A percentile compares a stretch with the other conserved stretches of the same genome.
phyloP scores from a whole-genome alignment of 2,113 vertebrate species.

The Rhinolophus ferrumequinum region DNA sequence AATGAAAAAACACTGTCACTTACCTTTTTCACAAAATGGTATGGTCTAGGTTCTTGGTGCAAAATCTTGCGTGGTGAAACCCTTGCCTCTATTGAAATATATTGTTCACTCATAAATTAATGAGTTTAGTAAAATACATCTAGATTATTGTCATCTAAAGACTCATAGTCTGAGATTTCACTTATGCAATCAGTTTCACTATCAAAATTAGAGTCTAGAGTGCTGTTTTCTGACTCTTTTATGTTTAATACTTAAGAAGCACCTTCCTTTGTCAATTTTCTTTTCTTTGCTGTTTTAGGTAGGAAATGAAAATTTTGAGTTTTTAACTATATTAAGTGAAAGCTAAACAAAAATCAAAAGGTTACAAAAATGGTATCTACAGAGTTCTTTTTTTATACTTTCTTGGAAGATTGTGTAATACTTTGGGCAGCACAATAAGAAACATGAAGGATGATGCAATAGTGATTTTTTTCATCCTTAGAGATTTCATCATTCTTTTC shows the following conservation, averaged over 20 bases:
- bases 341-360: not conserved
- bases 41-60: not conserved
- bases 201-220: not conserved
- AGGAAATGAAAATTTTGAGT: conserved; percentile 6
- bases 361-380: not conserved
- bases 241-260: not conserved
- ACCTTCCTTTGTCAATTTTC: not conserved
- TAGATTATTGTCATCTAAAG: not conserved
- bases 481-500: not conserved
- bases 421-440: not conserved
- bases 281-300: not conserved
- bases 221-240: not conserved
- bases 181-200: not conserved
- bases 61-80: not conserved
- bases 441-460: not conserved
- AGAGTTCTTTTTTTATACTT: not conserved
- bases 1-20: not conserved
- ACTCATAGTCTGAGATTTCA: not conserved
- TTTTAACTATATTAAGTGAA: not conserved
- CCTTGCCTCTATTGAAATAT: not conserved
- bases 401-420: not conserved
- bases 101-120: not conserved
- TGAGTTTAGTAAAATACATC: not conserved
- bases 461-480: not conserved
- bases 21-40: not conserved